phyloP scores from a whole-genome alignment of 2,113 vertebrate species.

The Guaruba guarouba region DNA sequence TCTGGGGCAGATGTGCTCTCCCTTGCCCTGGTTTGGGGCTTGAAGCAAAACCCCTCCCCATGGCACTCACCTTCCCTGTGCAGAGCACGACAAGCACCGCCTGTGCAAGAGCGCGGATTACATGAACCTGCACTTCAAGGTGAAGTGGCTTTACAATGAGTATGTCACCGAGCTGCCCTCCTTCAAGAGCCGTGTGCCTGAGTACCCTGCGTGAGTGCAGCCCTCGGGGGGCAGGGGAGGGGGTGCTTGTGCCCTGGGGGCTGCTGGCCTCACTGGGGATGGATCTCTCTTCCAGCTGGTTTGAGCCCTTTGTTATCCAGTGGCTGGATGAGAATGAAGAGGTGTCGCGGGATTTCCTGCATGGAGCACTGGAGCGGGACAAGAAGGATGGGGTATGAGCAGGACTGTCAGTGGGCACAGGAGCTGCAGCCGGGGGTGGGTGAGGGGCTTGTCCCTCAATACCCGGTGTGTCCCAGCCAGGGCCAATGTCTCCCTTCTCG shows the following conservation, averaged over 20 bases:
- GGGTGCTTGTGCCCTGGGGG: neutral
- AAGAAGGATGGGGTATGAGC: slow-evolving; percentile 95
- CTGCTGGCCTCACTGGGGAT: neutral
- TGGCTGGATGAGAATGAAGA: slow-evolving; percentile 99
- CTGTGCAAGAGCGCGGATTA: slow-evolving; percentile 98
- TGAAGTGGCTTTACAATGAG: slow-evolving; percentile 98
- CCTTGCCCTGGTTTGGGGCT: neutral
- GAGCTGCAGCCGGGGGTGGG: fast-evolving
- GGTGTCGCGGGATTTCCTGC: slow-evolving; percentile 94
- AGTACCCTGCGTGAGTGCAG: slow-evolving; percentile 93
- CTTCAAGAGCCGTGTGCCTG: slow-evolving; percentile 93
- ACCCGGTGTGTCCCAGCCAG: neutral
- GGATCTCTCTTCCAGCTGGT: slow-evolving; percentile 81
- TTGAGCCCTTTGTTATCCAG: slow-evolving; percentile 97
- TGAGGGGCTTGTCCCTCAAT: neutral
- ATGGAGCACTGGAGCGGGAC: slow-evolving; percentile 94
- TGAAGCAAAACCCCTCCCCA: neutral
- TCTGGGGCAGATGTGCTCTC: neutral
- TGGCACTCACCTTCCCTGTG: fast-evolving
- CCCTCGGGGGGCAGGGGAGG: fast-evolving
- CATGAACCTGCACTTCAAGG: slow-evolving; percentile 99
- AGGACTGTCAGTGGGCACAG: neutral
- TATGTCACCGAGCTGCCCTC: slow-evolving; percentile 95
- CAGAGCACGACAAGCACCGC: slow-evolving; percentile 96
- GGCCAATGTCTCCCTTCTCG: neutral